Evolutionary conservation across 2,888 invertebrate species (phyloP), one percentile per base, ranked within the genome.

Genomic region (Cloeon dipterum): DNA sequence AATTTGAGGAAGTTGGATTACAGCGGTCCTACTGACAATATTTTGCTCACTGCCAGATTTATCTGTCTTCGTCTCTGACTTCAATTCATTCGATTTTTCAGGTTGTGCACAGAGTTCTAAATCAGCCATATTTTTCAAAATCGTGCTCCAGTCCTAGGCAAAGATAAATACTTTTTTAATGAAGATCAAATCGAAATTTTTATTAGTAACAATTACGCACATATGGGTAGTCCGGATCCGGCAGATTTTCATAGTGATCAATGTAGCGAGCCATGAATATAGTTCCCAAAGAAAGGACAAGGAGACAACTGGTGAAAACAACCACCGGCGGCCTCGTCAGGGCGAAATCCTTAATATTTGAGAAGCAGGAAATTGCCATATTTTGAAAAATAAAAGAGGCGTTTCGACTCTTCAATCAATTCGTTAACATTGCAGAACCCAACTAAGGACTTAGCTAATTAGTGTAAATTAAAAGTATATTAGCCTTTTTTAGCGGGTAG

Each of bases 201-300:
- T 36, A 8, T 23, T 2, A 18, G 17, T 17, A 2, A 14, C 5
- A 14, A 11, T 18, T 35, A 26, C 41, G 37, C 42, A 43, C 43
- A 37, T 39, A 20, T 17, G 26, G 36, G 16, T 43, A 37, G 32
- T 43, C 42, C 16, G 36, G 35, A 29, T 43, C 43, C 19, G 41
- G 39, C 4, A 43, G 23, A 7, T 29, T 39, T 16, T 42, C 42
- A 7, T 39, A 26, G 34, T 41, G 32, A 11, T 39, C 32, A 13
- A 43, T 38, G 35, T 40, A 41, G 36, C 40, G 41, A 11, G 43
- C 42, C 14, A 43, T 32, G 11, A 40, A 43, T 14, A 42, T 35
- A 8, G 43, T 43, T n/a, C 42, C 42, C 14, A 43, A 16, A 13
- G 43, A 39, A 37, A 43, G 42, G 16, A 42, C 42, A 20, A 40